A percentile compares a stretch with the other conserved stretches of the same genome.
These are phyloP conservation scores for Drosophila kurseongensis DNA, from an alignment of 1,140 invertebrate genomes.

Conservation along the genomic window DNA sequence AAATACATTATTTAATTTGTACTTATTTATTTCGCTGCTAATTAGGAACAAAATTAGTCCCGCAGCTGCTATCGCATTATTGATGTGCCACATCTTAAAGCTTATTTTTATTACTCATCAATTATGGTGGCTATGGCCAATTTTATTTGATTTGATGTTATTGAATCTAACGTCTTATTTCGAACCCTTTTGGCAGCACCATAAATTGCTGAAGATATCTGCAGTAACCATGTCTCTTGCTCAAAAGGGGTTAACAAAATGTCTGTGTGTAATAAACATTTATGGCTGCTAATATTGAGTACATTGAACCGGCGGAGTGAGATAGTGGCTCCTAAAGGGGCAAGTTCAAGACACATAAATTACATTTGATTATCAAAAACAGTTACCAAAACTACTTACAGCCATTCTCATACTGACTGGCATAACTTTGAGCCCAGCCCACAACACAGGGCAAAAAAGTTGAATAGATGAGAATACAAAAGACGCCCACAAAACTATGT, in stretches of 20 bases:
- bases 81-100: slow-evolving; percentile 10
- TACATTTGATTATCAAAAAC: slow-evolving; percentile 75
- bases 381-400: slow-evolving; percentile 74
- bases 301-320: slow-evolving; percentile 36
- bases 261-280: slow-evolving; percentile 48
- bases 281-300: slow-evolving; percentile 47
- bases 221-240: slow-evolving; percentile 23
- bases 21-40: slow-evolving; percentile 21
- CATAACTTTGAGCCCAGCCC: slow-evolving; percentile 30
- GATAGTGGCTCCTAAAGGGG: slow-evolving; percentile 13
- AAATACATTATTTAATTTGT: background rate
- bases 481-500: slow-evolving; percentile 63
- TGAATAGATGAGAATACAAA: slow-evolving; percentile 62
- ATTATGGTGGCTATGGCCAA: slow-evolving; percentile 26
- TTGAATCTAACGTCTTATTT: slow-evolving; percentile 48
- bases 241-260: slow-evolving; percentile 44
- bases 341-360: slow-evolving; percentile 69
- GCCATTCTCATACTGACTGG: slow-evolving; percentile 39
- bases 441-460: slow-evolving; percentile 29
- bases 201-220: slow-evolving; percentile 36
- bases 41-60: slow-evolving; percentile 28
- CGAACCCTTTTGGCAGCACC: slow-evolving; percentile 3
- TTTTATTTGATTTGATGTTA: slow-evolving; percentile 27
- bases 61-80: background rate
- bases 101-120: slow-evolving; percentile 53